Evolutionary conservation across 2,797 vertebrate species (phyloP).

Genomic region (Tympanoctomys barrerae): DNA sequence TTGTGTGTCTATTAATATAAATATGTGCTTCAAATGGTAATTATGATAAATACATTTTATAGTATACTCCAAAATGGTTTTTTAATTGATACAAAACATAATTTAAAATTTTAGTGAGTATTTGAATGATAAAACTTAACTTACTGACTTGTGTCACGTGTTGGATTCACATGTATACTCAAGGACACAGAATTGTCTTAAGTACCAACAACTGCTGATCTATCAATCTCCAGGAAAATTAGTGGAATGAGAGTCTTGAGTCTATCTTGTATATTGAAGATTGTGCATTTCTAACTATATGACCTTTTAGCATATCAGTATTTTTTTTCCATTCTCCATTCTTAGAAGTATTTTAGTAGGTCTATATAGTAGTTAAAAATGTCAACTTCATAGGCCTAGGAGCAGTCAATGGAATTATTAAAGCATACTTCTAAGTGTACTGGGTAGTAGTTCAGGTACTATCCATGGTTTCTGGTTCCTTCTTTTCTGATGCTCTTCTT

Average conservation of each 20-base stretch:
- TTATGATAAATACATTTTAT: neutral
- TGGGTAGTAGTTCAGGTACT: neutral
- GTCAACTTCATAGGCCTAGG: neutral
- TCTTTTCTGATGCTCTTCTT: neutral
- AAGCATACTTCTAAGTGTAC: neutral
- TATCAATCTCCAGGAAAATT: neutral
- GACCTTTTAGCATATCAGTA: neutral
- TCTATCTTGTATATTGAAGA: neutral
- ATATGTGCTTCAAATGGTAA: neutral
- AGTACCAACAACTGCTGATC: neutral
- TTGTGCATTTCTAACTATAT: neutral
- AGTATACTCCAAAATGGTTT: neutral
- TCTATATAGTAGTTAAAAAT: neutral
- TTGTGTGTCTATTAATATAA: neutral
- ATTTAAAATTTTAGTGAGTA: neutral
- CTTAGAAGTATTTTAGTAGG: neutral
- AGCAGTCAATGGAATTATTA: neutral
- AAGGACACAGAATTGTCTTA: neutral
- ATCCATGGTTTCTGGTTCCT: neutral
- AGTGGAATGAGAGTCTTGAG: neutral
- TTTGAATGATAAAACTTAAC: neutral
- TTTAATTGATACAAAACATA: neutral
- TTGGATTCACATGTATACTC: neutral
- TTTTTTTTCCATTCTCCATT: neutral
- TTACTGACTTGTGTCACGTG: neutral